A percentile compares a stretch with the other conserved stretches of the same genome.
Evolutionary conservation across 1,140 invertebrate genomes (phyloP).

Genomic region (Papilio polytes): DNA sequence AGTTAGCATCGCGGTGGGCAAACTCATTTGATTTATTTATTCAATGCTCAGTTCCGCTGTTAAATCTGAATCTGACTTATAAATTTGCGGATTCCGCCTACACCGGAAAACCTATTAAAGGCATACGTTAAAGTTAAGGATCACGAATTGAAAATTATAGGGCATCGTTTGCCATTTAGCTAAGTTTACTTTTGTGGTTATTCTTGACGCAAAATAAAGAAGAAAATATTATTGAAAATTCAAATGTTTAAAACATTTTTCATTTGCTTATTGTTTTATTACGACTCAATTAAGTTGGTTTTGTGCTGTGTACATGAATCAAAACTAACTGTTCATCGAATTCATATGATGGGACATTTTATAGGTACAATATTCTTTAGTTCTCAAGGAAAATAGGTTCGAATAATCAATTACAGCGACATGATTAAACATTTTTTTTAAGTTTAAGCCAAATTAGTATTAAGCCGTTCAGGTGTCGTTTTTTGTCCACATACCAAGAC

Average conservation of each 20-base stretch:
- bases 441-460: neutral
- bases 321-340: no score
- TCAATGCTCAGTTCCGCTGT: constrained; percentile 64
- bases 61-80: constrained; percentile 20
- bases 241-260: no score
- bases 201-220: constrained; percentile 49
- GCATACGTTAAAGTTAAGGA: constrained; percentile 12
- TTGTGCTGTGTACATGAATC: no score
- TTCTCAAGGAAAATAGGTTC: neutral
- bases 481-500: neutral
- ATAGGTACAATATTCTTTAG: neutral
- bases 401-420: neutral
- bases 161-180: neutral
- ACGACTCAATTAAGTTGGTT: no score
- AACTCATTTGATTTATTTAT: constrained; percentile 50
- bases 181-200: constrained; percentile 9
- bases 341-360: no score
- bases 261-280: no score
- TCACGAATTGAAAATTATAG: constrained; percentile 14
- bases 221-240: constrained; percentile 50
- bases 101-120: constrained; percentile 20
- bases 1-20: constrained; percentile 42
- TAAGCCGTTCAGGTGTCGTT: neutral
- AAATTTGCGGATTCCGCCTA: constrained; percentile 23
- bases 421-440: neutral